Conservation (phyloP, 2,113 vertebrate species). For the Nothocercus julius region DNA sequence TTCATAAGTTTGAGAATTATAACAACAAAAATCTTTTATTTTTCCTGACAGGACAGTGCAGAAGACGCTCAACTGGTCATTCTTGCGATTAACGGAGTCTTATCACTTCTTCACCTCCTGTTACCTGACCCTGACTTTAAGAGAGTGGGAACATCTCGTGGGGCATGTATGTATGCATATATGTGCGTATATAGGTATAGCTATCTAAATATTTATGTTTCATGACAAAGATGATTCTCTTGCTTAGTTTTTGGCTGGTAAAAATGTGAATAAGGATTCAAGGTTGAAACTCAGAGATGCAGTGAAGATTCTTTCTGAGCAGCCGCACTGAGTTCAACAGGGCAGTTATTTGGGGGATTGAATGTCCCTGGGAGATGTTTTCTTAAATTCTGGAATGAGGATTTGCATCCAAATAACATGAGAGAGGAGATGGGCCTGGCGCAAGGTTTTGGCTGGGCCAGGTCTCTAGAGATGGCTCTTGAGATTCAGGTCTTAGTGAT, state of each 20-base stretch:
- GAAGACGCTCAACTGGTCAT: background rate
- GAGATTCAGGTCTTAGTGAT: background rate
- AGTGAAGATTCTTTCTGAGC: background rate
- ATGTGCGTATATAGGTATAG: no score
- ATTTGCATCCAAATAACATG: background rate
- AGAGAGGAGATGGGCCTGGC: background rate
- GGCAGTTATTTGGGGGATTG: background rate
- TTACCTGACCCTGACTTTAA: background rate
- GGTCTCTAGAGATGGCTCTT: background rate
- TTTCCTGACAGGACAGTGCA: background rate
- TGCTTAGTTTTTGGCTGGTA: background rate
- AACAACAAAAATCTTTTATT: background rate
- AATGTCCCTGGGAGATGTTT: background rate
- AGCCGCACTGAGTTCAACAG: background rate
- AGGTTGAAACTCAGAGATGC: background rate
- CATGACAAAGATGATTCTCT: background rate
- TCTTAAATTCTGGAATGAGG: background rate
- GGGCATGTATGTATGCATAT: no score
- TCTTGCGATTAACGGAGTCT: background rate
- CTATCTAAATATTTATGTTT: background rate
- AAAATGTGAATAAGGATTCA: accelerated
- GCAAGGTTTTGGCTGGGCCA: background rate
- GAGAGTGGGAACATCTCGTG: background rate
- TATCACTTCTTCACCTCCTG: background rate
- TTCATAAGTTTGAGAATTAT: background rate